A percentile compares a stretch with the other conserved stretches of the same genome.
These are phyloP conservation scores for Tetranychus cinnabarinus DNA, from an alignment of 1,140 invertebrate genomes.

Conservation along the genomic window DNA sequence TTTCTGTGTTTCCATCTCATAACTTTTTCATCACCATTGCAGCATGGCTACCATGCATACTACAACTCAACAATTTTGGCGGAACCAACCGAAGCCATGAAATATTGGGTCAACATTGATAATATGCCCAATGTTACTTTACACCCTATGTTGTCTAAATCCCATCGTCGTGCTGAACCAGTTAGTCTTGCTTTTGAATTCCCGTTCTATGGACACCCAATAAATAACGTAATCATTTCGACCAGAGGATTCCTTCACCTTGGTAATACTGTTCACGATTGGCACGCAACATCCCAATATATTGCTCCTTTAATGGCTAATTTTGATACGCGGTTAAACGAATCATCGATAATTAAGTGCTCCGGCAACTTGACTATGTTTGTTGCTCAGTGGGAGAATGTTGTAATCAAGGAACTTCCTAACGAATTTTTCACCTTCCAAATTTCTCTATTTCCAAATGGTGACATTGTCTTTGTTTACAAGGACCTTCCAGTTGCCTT, in stretches of 20 bases:
- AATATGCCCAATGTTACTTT: conserved; percentile 24
- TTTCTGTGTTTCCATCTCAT: too few relatives aligned
- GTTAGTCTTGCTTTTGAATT: conserved; percentile 62
- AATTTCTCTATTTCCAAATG: conserved; percentile 45
- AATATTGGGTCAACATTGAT: conserved; percentile 42
- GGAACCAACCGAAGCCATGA: conserved; percentile 8
- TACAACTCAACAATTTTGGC: conserved; percentile 12
- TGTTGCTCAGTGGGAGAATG: conserved; percentile 78
- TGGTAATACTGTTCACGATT: conserved; percentile 69
- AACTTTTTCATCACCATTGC: too few relatives aligned
- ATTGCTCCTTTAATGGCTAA: conserved; percentile 99
- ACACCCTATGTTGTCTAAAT: conserved; percentile 50
- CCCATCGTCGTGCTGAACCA: conserved; percentile 59
- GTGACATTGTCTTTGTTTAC: conserved; percentile 81
- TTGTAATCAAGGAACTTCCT: conserved; percentile 49
- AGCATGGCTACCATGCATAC: conserved; percentile 5
- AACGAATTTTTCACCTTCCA: conserved; percentile 53
- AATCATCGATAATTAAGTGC: conserved; percentile 56
- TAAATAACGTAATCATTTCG: conserved; percentile 80
- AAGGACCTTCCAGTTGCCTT: conserved; percentile 47
- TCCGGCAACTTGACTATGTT: conserved; percentile 63
- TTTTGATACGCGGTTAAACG: conserved; percentile 63
- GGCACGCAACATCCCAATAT: conserved; percentile 93
- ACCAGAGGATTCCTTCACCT: conserved; percentile 92
- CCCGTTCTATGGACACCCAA: conserved; percentile 76